Evolutionary conservation across 2,888 invertebrate genomes (phyloP), one percentile per base, ranked within the genome.

Genomic region (Colletes collaris): DNA sequence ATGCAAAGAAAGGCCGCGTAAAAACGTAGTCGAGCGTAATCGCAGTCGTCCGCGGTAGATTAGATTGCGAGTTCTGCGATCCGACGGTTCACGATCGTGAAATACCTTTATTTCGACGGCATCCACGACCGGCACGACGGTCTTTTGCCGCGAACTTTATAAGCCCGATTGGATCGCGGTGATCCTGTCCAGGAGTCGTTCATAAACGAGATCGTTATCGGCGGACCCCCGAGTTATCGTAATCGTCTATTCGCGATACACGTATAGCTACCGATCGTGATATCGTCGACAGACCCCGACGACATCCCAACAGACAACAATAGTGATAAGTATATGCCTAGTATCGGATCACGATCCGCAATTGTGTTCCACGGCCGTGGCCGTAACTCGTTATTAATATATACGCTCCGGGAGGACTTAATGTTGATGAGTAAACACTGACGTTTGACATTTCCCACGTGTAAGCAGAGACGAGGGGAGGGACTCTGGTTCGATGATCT

Each of bases 161-260:
- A 71, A 81, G 74, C 63, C 55, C 63, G 76, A 72, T 75, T 70
- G 70, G 56, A 80, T 84, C 82, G 58, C 66, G 56, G 69, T 72
- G 70, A 69, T 75, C 74, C 79, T 63, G 80, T 81, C 52, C 79
- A 69, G 71, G 74, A 85, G 79, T 85, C 74, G 76, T 78, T 85
- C 84, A 84, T 86, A 86, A 86, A 86, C 73, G 86, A 82, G 86
- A 86, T 86, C 72, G 72, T 84, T 84, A 86, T 86, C 86, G 76
- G 66, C 6, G 46, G 19, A n/a, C 50, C 50, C 46, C 52, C 64
- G 59, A 81, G 77, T 86, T 86, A 86, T 86, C 82, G 81, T 84
- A 86, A 84, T 82, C 77, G 82, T 72, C 65, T 81, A 64, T 78
- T 81, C 81, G 83, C 82, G 69, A 59, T 77, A 82, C 77, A 79